Percentiles rank a stretch among this genome's conserved stretches.
Conservation (phyloP, 1,140 invertebrate species). For the Bombus confusus region DNA sequence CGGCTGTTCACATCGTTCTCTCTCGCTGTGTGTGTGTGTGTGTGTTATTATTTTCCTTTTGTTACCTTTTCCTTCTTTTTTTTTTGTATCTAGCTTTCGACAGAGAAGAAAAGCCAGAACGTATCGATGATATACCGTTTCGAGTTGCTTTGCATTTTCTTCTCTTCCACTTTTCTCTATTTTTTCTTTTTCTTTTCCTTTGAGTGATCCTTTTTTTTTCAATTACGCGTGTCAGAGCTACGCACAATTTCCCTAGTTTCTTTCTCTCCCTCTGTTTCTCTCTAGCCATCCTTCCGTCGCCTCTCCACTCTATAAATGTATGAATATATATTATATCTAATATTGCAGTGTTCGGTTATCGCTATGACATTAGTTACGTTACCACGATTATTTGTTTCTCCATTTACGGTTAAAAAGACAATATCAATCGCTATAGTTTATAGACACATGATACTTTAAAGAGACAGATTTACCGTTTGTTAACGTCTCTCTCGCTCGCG, state of each 20-base stretch:
- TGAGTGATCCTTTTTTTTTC: neutral
- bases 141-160: neutral
- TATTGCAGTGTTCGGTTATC: slow-evolving; percentile 75
- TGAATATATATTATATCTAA: slow-evolving; percentile 77
- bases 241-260: slow-evolving; percentile 49
- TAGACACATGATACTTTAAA: slow-evolving; percentile 81
- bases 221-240: slow-evolving; percentile 7
- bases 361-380: slow-evolving; percentile 77
- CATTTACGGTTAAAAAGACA: slow-evolving; percentile 76
- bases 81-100: neutral
- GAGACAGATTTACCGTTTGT: slow-evolving; percentile 77
- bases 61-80: neutral
- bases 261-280: neutral
- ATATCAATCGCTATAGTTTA: slow-evolving; percentile 79
- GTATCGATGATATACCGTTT: slow-evolving; percentile 3
- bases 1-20: neutral
- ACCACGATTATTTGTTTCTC: slow-evolving; percentile 76
- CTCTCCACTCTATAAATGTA: slow-evolving; percentile 71
- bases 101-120: slow-evolving; percentile 1
- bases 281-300: neutral
- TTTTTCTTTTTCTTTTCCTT: neutral
- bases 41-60: neutral
- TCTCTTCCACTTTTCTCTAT: neutral
- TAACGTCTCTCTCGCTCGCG: slow-evolving; percentile 22
- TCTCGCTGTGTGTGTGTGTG: neutral